Conservation (phyloP, 2,797 vertebrate genomes). For the Brachyrhaphis roseni region DNA sequence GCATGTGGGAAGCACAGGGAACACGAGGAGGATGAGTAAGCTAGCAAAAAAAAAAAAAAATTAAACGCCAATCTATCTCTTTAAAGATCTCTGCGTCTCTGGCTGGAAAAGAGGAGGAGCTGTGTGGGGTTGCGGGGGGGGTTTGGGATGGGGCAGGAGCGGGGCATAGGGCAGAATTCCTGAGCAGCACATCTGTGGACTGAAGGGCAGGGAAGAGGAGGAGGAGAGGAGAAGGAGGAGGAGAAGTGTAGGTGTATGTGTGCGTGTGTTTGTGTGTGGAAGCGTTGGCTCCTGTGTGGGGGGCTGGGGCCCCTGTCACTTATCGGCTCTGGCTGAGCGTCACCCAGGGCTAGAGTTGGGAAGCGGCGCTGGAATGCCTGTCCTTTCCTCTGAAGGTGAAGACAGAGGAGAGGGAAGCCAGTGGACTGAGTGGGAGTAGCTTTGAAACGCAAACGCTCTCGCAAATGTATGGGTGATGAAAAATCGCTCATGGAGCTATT, state of each 20-base stretch:
- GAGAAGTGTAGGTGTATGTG: conserved; percentile 40
- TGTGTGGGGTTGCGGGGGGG: conserved; percentile 15
- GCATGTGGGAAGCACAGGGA: conserved; percentile 46
- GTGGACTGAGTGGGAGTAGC: conserved; percentile 39
- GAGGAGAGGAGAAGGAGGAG: conserved; percentile 42
- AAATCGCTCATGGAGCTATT: conserved; percentile 33
- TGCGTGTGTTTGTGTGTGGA: conserved; percentile 21
- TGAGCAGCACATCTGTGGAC: conserved; percentile 79
- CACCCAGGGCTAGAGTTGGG: conserved; percentile 84
- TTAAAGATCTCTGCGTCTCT: conserved; percentile 75
- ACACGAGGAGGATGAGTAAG: conserved; percentile 64
- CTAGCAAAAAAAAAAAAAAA: conserved; percentile 49
- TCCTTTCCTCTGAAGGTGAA: conserved; percentile 87
- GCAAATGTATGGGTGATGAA: conserved; percentile 48
- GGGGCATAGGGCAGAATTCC: conserved; percentile 85
- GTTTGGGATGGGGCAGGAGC: conserved; percentile 69
- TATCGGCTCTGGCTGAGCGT: conserved; percentile 86
- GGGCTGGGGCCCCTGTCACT: conserved; percentile 83
- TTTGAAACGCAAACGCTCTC: conserved; percentile 51
- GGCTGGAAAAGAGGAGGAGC: conserved; percentile 28
- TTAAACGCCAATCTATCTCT: conserved; percentile 82
- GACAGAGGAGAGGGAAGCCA: conserved; percentile 73
- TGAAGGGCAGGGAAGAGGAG: conserved; percentile 68
- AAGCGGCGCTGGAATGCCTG: conserved; percentile 83
- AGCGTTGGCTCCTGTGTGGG: conserved; percentile 52